A percentile compares a stretch with the other conserved stretches of the same genome.
Evolutionary conservation across 2,797 vertebrate genomes (phyloP).

Genomic region (Sebastes steindachneri): DNA sequence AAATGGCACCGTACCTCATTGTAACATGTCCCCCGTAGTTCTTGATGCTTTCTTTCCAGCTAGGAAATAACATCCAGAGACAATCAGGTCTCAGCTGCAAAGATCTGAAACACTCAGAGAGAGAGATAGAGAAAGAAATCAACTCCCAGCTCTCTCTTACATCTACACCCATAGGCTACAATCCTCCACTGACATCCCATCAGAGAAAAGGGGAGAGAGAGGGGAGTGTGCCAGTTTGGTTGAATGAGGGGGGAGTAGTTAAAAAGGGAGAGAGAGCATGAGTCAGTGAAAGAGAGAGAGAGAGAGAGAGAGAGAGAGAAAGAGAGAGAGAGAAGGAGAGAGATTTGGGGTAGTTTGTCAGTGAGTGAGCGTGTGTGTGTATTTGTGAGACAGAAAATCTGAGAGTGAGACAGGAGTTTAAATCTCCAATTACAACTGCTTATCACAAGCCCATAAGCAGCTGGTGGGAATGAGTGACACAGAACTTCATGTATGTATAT

Average conservation of each 20-base stretch:
- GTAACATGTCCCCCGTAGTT: conserved; percentile 25
- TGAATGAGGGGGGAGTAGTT: conserved; percentile 46
- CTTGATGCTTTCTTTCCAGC: conserved; percentile 30
- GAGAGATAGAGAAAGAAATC: conserved; percentile 34
- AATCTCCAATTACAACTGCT: conserved; percentile 76
- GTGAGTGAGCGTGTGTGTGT: conserved; percentile 2
- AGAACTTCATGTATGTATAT: conserved; percentile 16
- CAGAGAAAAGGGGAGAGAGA: conserved; percentile 32
- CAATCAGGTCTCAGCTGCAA: conserved; percentile 51
- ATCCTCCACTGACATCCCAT: conserved; percentile 74
- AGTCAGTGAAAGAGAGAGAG: conserved; percentile 25
- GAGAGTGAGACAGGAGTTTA: conserved; percentile 48
- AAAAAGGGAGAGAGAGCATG: conserved; percentile 34
- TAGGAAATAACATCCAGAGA: conserved; percentile 60
- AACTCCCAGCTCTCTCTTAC: conserved; percentile 61
- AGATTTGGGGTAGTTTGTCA: conserved; percentile 50
- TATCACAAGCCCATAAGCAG: conserved; percentile 67
- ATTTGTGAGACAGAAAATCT: conserved; percentile 17
- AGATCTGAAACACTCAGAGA: conserved; percentile 50
- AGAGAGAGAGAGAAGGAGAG: conserved; percentile 5
- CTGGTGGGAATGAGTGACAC: conserved; percentile 70
- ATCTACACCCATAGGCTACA: conserved; percentile 74
- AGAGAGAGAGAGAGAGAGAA: conserved; percentile 14
- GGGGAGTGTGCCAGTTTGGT: conserved; percentile 55
- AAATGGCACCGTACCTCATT: conserved; percentile 62